A percentile compares a stretch with the other conserved stretches of the same genome.
Evolutionary conservation across 2,888 invertebrate genomes (phyloP).

Genomic region (Calameuta filiformis): DNA sequence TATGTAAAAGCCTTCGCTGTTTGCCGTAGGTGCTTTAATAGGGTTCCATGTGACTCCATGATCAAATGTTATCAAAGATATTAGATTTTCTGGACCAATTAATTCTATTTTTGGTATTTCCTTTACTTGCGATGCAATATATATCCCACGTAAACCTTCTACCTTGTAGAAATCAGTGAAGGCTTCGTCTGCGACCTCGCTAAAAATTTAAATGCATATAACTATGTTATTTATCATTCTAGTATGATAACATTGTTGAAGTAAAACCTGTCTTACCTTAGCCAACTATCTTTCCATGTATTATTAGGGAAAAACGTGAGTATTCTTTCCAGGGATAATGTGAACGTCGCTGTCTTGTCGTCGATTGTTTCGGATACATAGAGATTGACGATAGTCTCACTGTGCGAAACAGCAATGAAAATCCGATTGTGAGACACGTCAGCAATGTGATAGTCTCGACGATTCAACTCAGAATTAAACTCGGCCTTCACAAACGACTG

Average conservation of each 20-base stretch:
- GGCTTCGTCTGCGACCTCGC: conserved; percentile 81
- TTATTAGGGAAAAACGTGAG: conserved; percentile 86
- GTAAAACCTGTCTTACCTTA: conserved; percentile 70
- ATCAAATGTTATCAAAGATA: conserved; percentile 86
- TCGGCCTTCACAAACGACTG: conserved; percentile 78
- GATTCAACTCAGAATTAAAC: conserved; percentile 78
- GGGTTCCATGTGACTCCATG: conserved; percentile 87
- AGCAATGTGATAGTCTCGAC: conserved; percentile 81
- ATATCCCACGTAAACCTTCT: conserved; percentile 87
- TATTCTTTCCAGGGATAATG: conserved; percentile 82
- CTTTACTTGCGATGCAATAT: conserved; percentile 86
- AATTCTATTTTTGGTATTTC: conserved; percentile 66
- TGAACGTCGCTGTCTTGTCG: conserved; percentile 75
- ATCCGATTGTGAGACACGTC: conserved; percentile 85
- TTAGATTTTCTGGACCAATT: conserved; percentile 80
- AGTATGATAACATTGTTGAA: background rate
- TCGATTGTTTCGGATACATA: conserved; percentile 82
- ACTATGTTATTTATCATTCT: background rate
- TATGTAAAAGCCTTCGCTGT: conserved; percentile 76
- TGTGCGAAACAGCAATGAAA: conserved; percentile 85
- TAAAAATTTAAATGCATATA: conserved; percentile 60
- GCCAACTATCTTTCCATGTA: conserved; percentile 85
- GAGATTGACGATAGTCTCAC: conserved; percentile 77
- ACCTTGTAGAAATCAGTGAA: conserved; percentile 92
- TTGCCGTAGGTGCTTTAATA: conserved; percentile 77